Base-by-base conservation (phyloP, 2,113 vertebrate species). In the Xenopus laevis region DNA sequence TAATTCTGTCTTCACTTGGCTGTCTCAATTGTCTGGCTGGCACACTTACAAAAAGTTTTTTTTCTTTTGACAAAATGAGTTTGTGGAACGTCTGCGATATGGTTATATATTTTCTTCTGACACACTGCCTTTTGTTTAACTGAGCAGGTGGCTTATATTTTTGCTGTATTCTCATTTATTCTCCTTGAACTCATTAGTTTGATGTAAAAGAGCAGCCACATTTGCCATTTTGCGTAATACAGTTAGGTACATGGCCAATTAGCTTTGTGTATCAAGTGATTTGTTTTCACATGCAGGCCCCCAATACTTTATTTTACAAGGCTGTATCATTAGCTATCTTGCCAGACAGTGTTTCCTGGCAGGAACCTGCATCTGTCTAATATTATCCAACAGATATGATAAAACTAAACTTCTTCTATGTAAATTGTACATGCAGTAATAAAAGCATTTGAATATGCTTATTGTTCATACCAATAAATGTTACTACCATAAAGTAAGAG, bases 11-110 rank as follows among this genome's bases (percentile, higher is more conserved):
- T 75, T 68, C 30, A 68, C 45, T 62, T 75, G 64, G 72, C 64
- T 47, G 65, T 75, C 65, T 75, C 65, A 68, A 68, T 75, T 75
- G 72, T 75, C 72, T 75, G 58, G 57, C 68, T 75, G 72, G 72
- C 72, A 75, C 57, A 68, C 57, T 68, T 53, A 68, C 72, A 75
- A 68, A 70, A 75, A 68, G 65, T 74, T 23, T 66, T 55, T 67
- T 75, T 72, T 73, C 16, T 72, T 67, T 46, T 67, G 33, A 50
- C 57, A 68, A 74, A 74, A 68, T 75, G 65, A 75, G 46, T 68
- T 68, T 68, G 65, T 75, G 65, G 57, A 75, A 68, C 62, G 65
- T 65, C 72, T 75, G 15, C 10, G 72, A 53, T 62, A 75, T 68
- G 65, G 72, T 62, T 68, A 75, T 75, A 75, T 68, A 62, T 75